phyloP scores from a whole-genome alignment of 2,888 invertebrate genomes.

The Cenopis cana region DNA sequence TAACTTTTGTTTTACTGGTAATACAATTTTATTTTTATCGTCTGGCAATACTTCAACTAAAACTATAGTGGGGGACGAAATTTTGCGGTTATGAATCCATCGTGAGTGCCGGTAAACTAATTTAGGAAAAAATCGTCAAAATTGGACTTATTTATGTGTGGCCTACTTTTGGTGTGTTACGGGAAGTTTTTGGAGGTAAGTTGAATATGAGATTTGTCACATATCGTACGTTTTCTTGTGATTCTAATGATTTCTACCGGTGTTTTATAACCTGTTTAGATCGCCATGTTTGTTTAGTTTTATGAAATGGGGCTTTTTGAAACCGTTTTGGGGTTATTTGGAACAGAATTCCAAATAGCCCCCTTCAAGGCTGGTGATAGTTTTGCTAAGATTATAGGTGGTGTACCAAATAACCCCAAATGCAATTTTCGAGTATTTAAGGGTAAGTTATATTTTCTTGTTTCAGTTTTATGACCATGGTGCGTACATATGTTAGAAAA shows the following conservation, averaged over 20 bases:
- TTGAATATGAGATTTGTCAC: conserved; percentile 7
- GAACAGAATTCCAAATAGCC: conserved; percentile 5
- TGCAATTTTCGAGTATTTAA: conserved; percentile 3
- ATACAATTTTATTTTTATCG: conserved; percentile 10
- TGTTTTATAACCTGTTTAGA: conserved; percentile 8
- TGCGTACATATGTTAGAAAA: not conserved
- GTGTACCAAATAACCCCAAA: conserved; percentile 11
- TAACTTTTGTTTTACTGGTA: conserved; percentile 2
- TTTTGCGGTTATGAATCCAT: conserved; percentile 9
- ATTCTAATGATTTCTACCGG: not conserved
- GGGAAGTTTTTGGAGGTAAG: conserved; percentile 4
- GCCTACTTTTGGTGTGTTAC: conserved; percentile 6
- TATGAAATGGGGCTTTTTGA: not conserved
- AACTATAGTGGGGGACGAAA: conserved; percentile 5
- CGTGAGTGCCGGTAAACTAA: not conserved
- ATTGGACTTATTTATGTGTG: conserved; percentile 2
- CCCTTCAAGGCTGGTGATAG: conserved; percentile 4
- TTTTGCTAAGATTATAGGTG: conserved; percentile 5
- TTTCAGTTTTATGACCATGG: conserved; percentile 5
- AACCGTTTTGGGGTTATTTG: conserved; percentile 1
- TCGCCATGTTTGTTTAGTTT: conserved; percentile 2
- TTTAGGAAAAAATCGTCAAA: not conserved
- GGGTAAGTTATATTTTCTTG: conserved; percentile 5
- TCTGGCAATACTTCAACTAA: conserved; percentile 10
- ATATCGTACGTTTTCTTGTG: conserved; percentile 8